Conservation (phyloP, 2,888 invertebrate genomes). For the Phortica magna region DNA sequence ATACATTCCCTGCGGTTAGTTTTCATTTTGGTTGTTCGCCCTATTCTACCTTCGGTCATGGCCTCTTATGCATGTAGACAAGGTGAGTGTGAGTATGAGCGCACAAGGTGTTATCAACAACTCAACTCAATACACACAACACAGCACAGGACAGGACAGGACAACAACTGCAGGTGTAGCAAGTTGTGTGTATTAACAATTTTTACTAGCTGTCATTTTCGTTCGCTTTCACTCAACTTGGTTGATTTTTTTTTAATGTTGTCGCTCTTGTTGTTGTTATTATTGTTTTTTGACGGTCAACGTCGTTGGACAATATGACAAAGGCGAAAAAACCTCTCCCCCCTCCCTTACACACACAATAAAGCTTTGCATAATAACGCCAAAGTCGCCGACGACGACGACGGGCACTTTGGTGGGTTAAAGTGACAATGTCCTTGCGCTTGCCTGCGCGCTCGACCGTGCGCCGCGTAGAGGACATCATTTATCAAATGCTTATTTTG, state of each 20-base stretch:
- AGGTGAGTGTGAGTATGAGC: too few relatives aligned
- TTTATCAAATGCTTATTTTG: constrained; percentile 38
- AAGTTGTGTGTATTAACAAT: constrained; percentile 28
- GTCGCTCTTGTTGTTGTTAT: background rate
- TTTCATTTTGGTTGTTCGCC: background rate
- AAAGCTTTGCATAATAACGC: background rate
- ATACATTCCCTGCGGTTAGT: constrained; percentile 30
- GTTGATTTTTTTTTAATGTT: background rate
- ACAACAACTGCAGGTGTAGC: constrained; percentile 9
- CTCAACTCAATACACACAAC: background rate
- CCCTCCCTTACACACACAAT: background rate
- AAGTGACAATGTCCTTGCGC: background rate
- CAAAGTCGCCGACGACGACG: background rate
- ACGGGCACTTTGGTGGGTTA: too few relatives aligned
- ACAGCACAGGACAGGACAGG: background rate
- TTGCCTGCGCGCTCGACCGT: background rate
- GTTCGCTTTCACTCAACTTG: constrained; percentile 3
- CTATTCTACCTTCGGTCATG: background rate
- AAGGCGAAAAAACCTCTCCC: background rate
- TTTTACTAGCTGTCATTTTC: constrained; percentile 30
- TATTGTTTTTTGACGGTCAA: constrained; percentile 4
- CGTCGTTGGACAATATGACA: background rate
- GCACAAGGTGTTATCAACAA: background rate
- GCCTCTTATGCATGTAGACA: background rate
- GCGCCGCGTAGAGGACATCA: constrained; percentile 5